Evolutionary conservation across 2,888 invertebrate genomes (phyloP).

Genomic region (Philereme vetulata): DNA sequence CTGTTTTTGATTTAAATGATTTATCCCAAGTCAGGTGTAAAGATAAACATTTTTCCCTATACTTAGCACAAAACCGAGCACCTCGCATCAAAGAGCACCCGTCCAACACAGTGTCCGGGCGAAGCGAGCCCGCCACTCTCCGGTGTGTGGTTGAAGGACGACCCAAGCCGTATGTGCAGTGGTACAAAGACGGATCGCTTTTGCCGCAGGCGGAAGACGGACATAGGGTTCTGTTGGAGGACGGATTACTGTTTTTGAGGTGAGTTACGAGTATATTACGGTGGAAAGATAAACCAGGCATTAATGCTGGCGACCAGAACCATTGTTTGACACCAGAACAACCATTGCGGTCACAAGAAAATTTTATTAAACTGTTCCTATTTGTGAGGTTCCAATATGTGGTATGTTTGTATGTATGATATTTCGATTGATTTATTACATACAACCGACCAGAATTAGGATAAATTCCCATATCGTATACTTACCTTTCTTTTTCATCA

Average conservation of each 20-base stretch:
- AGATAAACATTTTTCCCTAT: not conserved
- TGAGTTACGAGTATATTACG: slow-evolving; percentile 37
- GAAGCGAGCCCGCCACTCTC: slow-evolving; percentile 98
- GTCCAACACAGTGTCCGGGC: slow-evolving; percentile 96
- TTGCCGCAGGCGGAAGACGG: slow-evolving; percentile 92
- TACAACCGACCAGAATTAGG: no score
- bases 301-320: no score
- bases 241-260: slow-evolving; percentile 96
- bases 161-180: slow-evolving; percentile 94
- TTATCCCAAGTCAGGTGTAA: no score
- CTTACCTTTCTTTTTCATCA: no score
- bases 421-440: no score
- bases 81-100: slow-evolving; percentile 99
- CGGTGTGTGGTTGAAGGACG: slow-evolving; percentile 98
- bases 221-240: slow-evolving; percentile 95
- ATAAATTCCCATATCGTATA: no score
- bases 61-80: slow-evolving; percentile 94
- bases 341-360: no score
- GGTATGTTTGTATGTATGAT: no score
- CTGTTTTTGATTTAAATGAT: not conserved
- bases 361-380: no score
- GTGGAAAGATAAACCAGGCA: no score
- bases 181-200: slow-evolving; percentile 95
- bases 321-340: no score
- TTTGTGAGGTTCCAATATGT: no score